Conservation (phyloP, 2,797 vertebrate genomes). For the Coendou prehensilis region DNA sequence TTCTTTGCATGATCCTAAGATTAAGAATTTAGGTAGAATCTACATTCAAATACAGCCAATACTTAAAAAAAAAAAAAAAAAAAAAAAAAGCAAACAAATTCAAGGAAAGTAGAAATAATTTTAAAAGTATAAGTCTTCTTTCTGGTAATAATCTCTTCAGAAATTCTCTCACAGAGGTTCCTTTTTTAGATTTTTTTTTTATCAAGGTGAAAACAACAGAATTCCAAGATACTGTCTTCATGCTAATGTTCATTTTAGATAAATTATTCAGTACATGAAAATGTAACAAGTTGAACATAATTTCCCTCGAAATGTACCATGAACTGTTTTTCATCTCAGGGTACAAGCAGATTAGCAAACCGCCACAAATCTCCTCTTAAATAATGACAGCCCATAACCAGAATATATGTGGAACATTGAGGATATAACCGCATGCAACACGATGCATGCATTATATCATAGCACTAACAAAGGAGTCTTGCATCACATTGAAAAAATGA, state of each 20-base stretch:
- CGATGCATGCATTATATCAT: not conserved
- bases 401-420: not conserved
- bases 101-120: not conserved
- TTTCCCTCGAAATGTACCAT: constrained; percentile 24
- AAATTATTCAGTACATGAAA: constrained; percentile 30
- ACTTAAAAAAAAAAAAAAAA: not conserved
- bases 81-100: not conserved
- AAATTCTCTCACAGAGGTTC: constrained; percentile 35
- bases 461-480: not conserved
- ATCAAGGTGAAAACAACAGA: not conserved
- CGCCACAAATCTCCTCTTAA: not conserved
- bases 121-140: not conserved
- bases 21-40: not conserved
- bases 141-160: constrained; percentile 43
- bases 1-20: not conserved
- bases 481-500: not conserved
- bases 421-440: not conserved
- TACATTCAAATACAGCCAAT: not conserved
- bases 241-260: not conserved
- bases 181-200: not conserved
- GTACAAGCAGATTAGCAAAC: not conserved
- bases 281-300: not conserved
- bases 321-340: constrained; percentile 42
- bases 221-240: constrained; percentile 55
- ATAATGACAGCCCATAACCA: not conserved